Percentiles rank a stretch among this genome's conserved stretches.
These are phyloP conservation scores for Drosophila cardini DNA, from an alignment of 1,140 invertebrate genomes.

Conservation along the genomic window DNA sequence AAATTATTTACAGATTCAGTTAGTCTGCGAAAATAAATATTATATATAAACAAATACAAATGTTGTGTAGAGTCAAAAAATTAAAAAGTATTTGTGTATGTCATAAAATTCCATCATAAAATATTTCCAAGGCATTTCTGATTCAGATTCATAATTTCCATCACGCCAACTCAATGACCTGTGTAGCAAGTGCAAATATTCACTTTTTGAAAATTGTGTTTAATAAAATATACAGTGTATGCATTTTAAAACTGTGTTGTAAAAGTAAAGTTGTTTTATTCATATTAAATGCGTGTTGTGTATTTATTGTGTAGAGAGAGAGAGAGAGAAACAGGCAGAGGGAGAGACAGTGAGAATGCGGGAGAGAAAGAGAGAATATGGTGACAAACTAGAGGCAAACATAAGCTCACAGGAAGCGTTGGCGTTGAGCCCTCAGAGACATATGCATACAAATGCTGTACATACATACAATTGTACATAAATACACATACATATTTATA, in stretches of 20 bases:
- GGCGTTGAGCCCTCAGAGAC: background rate
- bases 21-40: too few species aligned
- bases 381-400: background rate
- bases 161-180: slow-evolving; percentile 5
- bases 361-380: background rate
- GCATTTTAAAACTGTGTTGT: slow-evolving; percentile 14
- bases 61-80: too few species aligned
- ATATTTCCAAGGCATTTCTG: too few species aligned
- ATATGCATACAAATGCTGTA: slow-evolving; percentile 9
- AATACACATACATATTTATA: background rate
- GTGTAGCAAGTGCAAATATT: background rate
- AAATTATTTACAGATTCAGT: too few species aligned
- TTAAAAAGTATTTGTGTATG: too few species aligned
- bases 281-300: slow-evolving; percentile 18
- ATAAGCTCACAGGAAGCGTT: background rate
- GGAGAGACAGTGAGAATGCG: background rate
- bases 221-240: slow-evolving; percentile 17
- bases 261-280: slow-evolving; percentile 17
- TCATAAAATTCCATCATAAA: too few species aligned
- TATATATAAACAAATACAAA: too few species aligned
- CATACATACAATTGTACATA: background rate
- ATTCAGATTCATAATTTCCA: background rate
- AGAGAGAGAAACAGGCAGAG: background rate
- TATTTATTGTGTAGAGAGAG: slow-evolving; percentile 20
- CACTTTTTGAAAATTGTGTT: slow-evolving; percentile 9